Conservation (phyloP, 1,140 invertebrate species). For the Agrypnia vestita region DNA sequence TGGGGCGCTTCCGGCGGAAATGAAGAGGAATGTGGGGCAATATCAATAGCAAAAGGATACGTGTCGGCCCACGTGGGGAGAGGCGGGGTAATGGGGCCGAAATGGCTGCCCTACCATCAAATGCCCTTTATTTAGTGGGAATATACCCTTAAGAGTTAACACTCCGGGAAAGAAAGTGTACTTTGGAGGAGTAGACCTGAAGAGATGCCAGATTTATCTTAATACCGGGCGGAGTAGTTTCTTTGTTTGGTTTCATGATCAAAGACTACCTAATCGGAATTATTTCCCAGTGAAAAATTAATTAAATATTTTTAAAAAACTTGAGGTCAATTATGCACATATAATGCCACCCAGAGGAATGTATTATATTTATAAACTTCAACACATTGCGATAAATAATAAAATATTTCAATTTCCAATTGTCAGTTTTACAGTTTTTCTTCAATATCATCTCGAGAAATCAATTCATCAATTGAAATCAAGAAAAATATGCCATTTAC, state of each 20-base stretch:
- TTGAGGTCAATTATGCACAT: too few relatives aligned
- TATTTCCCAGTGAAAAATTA: too few relatives aligned
- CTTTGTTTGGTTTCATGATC: neutral
- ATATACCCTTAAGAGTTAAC: constrained; percentile 27
- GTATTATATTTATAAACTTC: too few relatives aligned
- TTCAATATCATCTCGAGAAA: too few relatives aligned
- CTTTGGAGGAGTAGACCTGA: constrained; percentile 1
- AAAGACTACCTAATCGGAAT: too few relatives aligned
- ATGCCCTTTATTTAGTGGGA: neutral
- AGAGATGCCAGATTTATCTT: neutral
- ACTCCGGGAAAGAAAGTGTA: constrained; percentile 7
- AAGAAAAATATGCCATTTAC: too few relatives aligned
- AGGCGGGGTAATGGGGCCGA: constrained; percentile 29
- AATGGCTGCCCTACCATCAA: constrained; percentile 12
- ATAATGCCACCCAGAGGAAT: too few relatives aligned
- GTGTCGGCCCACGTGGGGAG: constrained; percentile 46
- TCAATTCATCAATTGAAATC: too few relatives aligned
- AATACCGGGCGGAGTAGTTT: neutral
- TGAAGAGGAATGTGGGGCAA: constrained; percentile 61
- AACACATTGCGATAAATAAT: too few relatives aligned
- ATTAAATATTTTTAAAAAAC: too few relatives aligned
- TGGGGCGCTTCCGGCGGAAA: constrained; percentile 57
- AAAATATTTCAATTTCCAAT: too few relatives aligned
- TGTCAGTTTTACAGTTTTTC: too few relatives aligned
- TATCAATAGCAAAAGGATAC: constrained; percentile 61